Evolutionary conservation across 1,140 invertebrate species (phyloP).

Genomic region (Hylaeus anthracinus): DNA sequence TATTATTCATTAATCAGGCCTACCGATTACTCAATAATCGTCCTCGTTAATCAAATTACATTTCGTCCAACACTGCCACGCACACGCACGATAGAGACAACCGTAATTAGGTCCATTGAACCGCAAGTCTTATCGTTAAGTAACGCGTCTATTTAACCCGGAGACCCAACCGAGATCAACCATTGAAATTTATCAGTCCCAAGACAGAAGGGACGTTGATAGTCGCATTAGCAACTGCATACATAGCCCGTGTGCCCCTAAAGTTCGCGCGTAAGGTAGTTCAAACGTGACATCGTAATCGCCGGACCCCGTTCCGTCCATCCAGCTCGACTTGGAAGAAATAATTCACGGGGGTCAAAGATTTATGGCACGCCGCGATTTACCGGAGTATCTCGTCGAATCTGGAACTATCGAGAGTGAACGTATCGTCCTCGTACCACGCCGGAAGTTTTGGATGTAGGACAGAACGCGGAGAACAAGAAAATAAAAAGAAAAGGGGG

Average conservation of each 20-base stretch:
- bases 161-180: background rate
- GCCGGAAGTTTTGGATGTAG: background rate
- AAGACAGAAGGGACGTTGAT: background rate
- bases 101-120: background rate
- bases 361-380: too few species aligned
- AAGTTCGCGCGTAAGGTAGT: background rate
- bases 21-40: too few species aligned
- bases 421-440: too few species aligned
- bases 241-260: background rate
- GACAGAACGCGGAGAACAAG: background rate
- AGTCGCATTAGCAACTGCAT: slow-evolving; percentile 4
- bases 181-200: slow-evolving; percentile 1
- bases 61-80: background rate
- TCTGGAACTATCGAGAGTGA: background rate
- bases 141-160: background rate
- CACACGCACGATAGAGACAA: background rate
- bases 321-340: background rate
- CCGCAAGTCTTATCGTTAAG: background rate
- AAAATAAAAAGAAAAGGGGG: too few species aligned
- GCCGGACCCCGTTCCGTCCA: background rate
- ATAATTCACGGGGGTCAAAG: background rate
- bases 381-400: background rate
- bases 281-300: background rate
- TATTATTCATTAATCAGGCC: too few species aligned
- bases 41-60: background rate